Conservation (phyloP, 2,888 invertebrate species). For the Eudemis profundana region DNA sequence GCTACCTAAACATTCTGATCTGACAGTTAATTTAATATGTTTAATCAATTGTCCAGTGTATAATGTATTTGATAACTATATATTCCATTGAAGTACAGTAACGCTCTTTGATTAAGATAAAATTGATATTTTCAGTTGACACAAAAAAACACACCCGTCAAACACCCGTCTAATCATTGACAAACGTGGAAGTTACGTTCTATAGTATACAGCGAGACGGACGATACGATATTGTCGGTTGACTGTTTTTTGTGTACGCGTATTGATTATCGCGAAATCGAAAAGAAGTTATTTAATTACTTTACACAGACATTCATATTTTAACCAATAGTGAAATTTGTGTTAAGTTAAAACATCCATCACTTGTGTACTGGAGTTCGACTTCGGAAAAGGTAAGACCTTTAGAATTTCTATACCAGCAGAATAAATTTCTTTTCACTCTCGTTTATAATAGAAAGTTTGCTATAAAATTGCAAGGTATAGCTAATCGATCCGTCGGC, state of each 20-base stretch:
- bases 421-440: conserved; percentile 22
- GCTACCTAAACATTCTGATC: background rate
- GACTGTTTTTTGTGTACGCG: conserved; percentile 44
- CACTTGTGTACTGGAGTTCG: conserved; percentile 13
- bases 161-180: conserved; percentile 21
- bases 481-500: conserved; percentile 13
- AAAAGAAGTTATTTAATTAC: conserved; percentile 27
- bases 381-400: conserved; percentile 29
- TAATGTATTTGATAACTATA: conserved; percentile 1
- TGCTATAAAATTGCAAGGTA: conserved; percentile 6
- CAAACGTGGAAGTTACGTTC: conserved; percentile 44
- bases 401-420: conserved; percentile 8
- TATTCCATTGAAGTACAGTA: background rate
- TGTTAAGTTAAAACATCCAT: conserved; percentile 16
- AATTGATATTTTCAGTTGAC: no score
- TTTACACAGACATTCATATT: conserved; percentile 19
- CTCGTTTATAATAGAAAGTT: conserved; percentile 27
- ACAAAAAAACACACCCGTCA: no score
- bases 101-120: no score
- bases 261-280: conserved; percentile 42
- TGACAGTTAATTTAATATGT: background rate
- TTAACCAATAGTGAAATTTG: conserved; percentile 30
- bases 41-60: background rate
- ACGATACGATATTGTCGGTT: conserved; percentile 29
- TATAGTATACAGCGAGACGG: conserved; percentile 37